A percentile compares a stretch with the other conserved stretches of the same genome.
Conservation (phyloP, 2,888 invertebrate species). For the Heliconius hortense region DNA sequence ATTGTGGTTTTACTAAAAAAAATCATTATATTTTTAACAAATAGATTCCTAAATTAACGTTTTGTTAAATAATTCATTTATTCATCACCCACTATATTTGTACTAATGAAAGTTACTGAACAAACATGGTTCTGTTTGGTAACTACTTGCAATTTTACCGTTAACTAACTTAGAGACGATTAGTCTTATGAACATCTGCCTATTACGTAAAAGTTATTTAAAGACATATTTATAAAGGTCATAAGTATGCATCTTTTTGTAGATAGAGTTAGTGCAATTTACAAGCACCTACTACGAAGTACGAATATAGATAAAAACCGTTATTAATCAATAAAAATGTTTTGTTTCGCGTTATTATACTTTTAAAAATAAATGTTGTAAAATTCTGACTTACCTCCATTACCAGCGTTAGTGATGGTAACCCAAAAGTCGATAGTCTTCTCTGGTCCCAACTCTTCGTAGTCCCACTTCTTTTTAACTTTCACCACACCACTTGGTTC, state of each 20-base stretch:
- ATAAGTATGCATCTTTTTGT: slow-evolving; percentile 5
- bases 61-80: neutral
- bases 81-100: neutral
- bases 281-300: neutral
- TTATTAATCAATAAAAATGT: neutral
- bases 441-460: slow-evolving; percentile 95
- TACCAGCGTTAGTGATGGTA: slow-evolving; percentile 94
- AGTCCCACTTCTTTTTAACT: slow-evolving; percentile 98
- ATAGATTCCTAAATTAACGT: neutral
- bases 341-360: neutral
- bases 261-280: slow-evolving; percentile 1
- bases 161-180: slow-evolving; percentile 8
- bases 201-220: slow-evolving; percentile 11
- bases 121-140: neutral
- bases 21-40: neutral
- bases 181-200: slow-evolving; percentile 18
- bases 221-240: slow-evolving; percentile 15
- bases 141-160: slow-evolving; percentile 7
- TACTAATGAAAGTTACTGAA: neutral
- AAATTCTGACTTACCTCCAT: slow-evolving; percentile 86
- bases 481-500: slow-evolving; percentile 95
- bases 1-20: neutral
- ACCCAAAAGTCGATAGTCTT: slow-evolving; percentile 98
- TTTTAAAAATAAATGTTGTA: neutral
- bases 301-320: neutral